Evolutionary conservation across 2,797 vertebrate species (phyloP).

Genomic region (Delichon dasypus): DNA sequence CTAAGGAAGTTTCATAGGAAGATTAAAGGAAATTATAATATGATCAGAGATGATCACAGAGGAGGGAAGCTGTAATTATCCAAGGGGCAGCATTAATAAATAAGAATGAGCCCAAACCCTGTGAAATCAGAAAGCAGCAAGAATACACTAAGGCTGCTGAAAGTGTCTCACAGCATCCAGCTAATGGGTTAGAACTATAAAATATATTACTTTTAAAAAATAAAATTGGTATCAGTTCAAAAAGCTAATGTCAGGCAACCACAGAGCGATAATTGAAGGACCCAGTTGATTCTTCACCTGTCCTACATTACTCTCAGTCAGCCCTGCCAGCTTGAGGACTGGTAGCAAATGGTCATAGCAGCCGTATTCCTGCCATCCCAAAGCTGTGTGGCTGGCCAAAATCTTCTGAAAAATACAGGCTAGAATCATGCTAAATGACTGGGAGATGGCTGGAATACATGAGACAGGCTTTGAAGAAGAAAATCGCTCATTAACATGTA

Average conservation of each 20-base stretch:
- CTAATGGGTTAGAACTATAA: background rate
- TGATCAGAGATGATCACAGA: background rate
- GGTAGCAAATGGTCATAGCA: background rate
- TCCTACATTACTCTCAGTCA: background rate
- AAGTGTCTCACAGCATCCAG: background rate
- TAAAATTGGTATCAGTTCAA: background rate
- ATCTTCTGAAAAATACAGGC: background rate
- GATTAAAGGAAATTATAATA: slow-evolving; percentile 52
- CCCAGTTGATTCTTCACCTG: background rate
- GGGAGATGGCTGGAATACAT: background rate
- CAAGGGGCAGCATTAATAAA: slow-evolving; percentile 21
- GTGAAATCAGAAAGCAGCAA: background rate
- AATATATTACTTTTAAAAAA: background rate
- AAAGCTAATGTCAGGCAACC: background rate
- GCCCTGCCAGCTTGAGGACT: background rate
- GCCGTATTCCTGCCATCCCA: background rate
- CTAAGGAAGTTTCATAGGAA: slow-evolving; percentile 14
- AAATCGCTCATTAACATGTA: slow-evolving; percentile 36
- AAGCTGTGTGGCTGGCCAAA: background rate
- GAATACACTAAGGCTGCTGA: background rate
- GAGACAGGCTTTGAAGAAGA: background rate
- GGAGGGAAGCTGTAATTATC: slow-evolving; percentile 33
- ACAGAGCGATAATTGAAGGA: background rate
- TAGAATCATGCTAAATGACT: background rate
- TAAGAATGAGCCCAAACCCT: background rate